A percentile compares a stretch with the other conserved stretches of the same genome.
phyloP scores from a whole-genome alignment of 2,888 invertebrate genomes.

The Mantis religiosa region DNA sequence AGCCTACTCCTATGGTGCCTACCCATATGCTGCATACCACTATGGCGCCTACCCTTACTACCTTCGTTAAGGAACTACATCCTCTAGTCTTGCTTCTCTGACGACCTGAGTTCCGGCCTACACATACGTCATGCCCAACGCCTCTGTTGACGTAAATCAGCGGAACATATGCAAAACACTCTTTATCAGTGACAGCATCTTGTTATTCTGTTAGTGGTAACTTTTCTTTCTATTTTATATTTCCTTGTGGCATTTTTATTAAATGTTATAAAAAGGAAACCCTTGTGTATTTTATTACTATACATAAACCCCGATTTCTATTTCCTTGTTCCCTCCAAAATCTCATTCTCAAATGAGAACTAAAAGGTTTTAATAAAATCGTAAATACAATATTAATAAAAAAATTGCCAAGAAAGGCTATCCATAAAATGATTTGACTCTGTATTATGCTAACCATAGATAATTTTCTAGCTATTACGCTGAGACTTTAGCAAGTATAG shows the following conservation, averaged over 20 bases:
- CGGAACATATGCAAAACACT: not conserved
- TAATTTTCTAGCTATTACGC: no score
- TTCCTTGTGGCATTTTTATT: not conserved
- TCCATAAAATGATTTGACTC: no score
- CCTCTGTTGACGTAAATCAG: not conserved
- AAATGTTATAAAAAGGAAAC: not conserved
- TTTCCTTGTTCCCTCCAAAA: no score
- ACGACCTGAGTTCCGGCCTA: not conserved
- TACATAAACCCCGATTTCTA: no score
- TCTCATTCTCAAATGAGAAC: no score
- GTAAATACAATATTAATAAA: no score
- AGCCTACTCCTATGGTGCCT: not conserved
- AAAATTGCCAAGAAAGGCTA: no score
- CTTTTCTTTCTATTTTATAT: not conserved
- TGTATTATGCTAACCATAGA: no score
- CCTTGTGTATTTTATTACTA: not conserved
- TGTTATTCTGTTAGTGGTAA: not conserved
- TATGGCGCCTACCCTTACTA: not conserved
- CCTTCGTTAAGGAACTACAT: not conserved
- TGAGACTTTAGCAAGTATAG: no score
- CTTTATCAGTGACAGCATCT: not conserved
- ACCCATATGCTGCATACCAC: not conserved
- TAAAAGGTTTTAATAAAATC: no score
- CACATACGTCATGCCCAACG: not conserved
- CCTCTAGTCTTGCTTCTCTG: not conserved